Conservation (phyloP, 2,113 vertebrate genomes). For the Perca schrenkii region DNA sequence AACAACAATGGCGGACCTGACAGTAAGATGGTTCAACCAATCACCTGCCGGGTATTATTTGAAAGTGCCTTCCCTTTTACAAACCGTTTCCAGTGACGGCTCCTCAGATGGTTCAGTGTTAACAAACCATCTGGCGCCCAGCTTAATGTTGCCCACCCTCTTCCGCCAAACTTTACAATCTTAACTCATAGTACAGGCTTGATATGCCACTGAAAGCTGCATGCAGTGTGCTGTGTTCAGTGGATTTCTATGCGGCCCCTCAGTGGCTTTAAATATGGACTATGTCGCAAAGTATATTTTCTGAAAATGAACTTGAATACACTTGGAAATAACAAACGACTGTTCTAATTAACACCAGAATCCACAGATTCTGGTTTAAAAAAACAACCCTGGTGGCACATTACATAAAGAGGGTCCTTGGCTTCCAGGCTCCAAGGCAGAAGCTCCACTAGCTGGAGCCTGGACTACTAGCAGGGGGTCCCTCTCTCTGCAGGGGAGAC, state of each 20-base stretch:
- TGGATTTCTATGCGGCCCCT: not conserved
- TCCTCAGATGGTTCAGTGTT: no score
- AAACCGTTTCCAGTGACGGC: no score
- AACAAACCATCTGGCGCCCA: no score
- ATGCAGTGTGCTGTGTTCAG: not conserved
- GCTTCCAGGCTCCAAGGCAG: not conserved
- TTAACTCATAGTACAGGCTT: not conserved
- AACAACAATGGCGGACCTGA: no score
- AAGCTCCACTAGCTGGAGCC: constrained; percentile 24
- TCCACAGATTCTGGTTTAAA: not conserved
- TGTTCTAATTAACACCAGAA: constrained; percentile 13
- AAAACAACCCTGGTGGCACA: constrained; percentile 4
- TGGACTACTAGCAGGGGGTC: constrained; percentile 35
- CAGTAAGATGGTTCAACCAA: no score
- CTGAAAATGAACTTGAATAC: not conserved
- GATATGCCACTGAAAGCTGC: not conserved
- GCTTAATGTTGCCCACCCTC: no score
- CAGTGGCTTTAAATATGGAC: not conserved
- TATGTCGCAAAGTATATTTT: not conserved
- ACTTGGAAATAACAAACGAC: not conserved
- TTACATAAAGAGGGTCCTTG: not conserved
- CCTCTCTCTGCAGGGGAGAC: constrained; percentile 35
- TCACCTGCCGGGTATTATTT: no score
- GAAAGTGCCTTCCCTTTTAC: no score
- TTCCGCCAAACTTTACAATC: not conserved